These are phyloP conservation scores for Trichopoda pennipes DNA, from an alignment of 2,888 invertebrate genomes.

Conservation along the genomic window DNA sequence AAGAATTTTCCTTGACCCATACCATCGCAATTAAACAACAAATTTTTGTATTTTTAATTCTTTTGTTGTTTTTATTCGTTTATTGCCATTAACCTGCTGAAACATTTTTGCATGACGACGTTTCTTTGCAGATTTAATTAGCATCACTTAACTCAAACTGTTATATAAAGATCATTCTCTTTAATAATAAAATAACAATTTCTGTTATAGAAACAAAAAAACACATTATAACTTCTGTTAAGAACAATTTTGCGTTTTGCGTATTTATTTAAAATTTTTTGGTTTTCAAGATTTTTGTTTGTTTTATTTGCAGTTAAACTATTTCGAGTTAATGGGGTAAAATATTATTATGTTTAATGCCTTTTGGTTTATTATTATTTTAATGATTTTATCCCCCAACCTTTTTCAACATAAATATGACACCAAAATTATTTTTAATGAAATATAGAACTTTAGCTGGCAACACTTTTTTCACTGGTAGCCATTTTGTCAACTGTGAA, in stretches of 20 bases:
- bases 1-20: conserved; percentile 77
- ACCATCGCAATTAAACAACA: conserved; percentile 42
- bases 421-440: too few species aligned
- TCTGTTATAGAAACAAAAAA: conserved; percentile 1
- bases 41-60: neutral
- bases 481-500: too few species aligned
- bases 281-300: neutral
- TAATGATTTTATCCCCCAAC: neutral
- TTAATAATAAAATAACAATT: conserved; percentile 21
- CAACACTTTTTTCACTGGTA: too few species aligned
- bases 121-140: conserved; percentile 12
- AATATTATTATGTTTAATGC: conserved; percentile 7
- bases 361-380: conserved; percentile 9
- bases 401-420: too few species aligned
- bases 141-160: neutral
- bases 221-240: neutral
- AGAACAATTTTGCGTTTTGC: conserved; percentile 15
- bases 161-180: conserved; percentile 16
- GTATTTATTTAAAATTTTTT: neutral
- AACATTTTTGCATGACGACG: conserved; percentile 40
- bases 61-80: conserved; percentile 16
- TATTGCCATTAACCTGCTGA: conserved; percentile 54
- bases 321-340: conserved; percentile 31
- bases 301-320: neutral
- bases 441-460: too few species aligned